phyloP scores from a whole-genome alignment of 2,797 vertebrate genomes.

The Takifugu rubripes region DNA sequence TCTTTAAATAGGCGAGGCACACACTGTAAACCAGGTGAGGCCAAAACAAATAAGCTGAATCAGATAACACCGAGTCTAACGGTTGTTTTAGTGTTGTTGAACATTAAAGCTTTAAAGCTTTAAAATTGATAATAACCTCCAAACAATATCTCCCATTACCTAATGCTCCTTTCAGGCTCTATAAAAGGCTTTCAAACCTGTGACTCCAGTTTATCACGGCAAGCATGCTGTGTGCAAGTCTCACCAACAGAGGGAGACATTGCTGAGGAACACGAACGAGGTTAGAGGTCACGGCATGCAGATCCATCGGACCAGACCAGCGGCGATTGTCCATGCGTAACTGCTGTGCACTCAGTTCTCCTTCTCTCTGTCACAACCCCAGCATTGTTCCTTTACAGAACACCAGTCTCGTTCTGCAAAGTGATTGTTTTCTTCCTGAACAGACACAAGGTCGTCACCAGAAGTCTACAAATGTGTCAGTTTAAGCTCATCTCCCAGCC shows the following conservation, averaged over 20 bases:
- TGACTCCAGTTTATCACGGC: slow-evolving; percentile 12
- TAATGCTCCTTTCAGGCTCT: slow-evolving; percentile 23
- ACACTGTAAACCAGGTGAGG: slow-evolving; percentile 46
- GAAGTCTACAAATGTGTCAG: slow-evolving; percentile 11
- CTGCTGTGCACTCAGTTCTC: slow-evolving; percentile 1
- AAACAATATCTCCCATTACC: slow-evolving; percentile 14
- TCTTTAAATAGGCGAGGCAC: slow-evolving; percentile 53
- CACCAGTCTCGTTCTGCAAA: slow-evolving; percentile 1
- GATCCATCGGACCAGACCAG: background rate
- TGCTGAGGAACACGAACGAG: slow-evolving; percentile 13
- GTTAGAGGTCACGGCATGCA: slow-evolving; percentile 3
- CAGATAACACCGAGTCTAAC: no score
- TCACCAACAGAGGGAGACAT: slow-evolving; percentile 44
- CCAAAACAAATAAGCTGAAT: slow-evolving; percentile 21
- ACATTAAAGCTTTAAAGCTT: slow-evolving; percentile 37
- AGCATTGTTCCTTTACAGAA: background rate
- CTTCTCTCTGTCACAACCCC: background rate
- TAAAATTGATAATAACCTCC: slow-evolving; percentile 35
- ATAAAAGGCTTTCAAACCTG: slow-evolving; percentile 12
- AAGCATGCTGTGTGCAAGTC: slow-evolving; percentile 18
- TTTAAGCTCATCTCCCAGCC: slow-evolving; percentile 7
- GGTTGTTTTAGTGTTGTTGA: slow-evolving; percentile 76
- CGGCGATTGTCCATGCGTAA: slow-evolving; percentile 1
- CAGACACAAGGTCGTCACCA: slow-evolving; percentile 1
- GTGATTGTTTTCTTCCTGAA: slow-evolving; percentile 5